Base-by-base conservation (phyloP, 2,888 invertebrate species). In the Sisyra terminalis region DNA sequence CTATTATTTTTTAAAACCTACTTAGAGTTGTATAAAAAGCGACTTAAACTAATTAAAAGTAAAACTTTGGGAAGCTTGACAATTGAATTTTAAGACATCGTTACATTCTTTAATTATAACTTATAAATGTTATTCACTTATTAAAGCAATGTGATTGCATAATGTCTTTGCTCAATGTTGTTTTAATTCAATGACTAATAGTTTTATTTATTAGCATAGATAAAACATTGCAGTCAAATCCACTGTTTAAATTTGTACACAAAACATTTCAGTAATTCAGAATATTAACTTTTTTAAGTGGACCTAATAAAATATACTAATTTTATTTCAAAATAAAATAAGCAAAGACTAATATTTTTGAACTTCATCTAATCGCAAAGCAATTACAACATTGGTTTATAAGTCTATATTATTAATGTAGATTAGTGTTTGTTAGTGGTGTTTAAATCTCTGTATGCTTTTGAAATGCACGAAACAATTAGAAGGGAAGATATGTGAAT, bases 391-490 rank as follows among this genome's bases (percentile, higher is more conserved):
- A 34, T 14, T 34, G 13, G 34, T 34, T 14, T 34, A 34, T 34
- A 34, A 14, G 14, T 34, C 11, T 34, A 34, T 34, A 34, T 34
- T 14, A 14, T 34, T 34, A 34, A 34, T 34, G 34, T 34, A 34
- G 11, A 14, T 34, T 15, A 29, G 15, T 29, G 29, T 17, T 17
- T 34, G 17, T 34, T 34, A 34, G 41, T 41, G 41, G 41, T 41
- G 41, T 41, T 41, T 15, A 39, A 39, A 30, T 66, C 66, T 73
- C 78, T 80, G 79, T 80, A 80, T 80, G 75, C 78, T 78, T 75
- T 77, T 78, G 80, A 81, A 80, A 81, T 81, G 80, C 80, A 81
- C 80, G 79, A 80, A 81, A 80, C 80, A 75, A 79, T 75, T 79
- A 80, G 81, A 81, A 80, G 80, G 80, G 78, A 73, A 57, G 58